Evolutionary conservation across 2,797 vertebrate genomes (phyloP).

Genomic region (Xerus rutilus): DNA sequence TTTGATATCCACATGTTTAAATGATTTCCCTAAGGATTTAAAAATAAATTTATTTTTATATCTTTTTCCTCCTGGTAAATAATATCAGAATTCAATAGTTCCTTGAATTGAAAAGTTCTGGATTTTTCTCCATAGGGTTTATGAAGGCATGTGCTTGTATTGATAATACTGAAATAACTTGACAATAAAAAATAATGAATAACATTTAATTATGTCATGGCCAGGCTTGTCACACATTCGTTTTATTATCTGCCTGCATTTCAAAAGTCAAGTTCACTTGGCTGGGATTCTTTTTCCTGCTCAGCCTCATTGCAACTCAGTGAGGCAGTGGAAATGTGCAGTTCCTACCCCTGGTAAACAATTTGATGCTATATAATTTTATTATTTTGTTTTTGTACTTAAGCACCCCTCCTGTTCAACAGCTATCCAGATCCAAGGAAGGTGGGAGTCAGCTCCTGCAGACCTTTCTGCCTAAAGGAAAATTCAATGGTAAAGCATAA

Average conservation of each 20-base stretch:
- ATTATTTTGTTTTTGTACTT: neutral
- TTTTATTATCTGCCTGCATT: neutral
- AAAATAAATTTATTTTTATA: conserved; percentile 17
- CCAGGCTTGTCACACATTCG: neutral
- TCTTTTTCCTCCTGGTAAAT: neutral
- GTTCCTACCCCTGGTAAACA: neutral
- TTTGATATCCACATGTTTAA: conserved; percentile 29
- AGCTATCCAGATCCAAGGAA: neutral
- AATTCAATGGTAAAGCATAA: neutral
- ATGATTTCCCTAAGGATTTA: conserved; percentile 51
- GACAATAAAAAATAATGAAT: conserved; percentile 7
- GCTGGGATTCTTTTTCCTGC: neutral
- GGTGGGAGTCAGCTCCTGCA: neutral
- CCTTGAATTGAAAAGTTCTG: neutral
- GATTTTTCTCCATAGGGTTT: neutral
- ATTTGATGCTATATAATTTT: neutral
- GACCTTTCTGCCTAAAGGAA: neutral
- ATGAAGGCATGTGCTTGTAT: neutral
- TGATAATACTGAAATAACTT: conserved; percentile 4
- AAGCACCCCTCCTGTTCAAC: neutral
- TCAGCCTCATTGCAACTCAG: neutral
- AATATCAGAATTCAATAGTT: neutral
- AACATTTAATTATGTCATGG: neutral
- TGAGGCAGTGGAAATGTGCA: neutral
- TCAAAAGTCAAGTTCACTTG: conserved; percentile 12